Conservation (phyloP, 2,113 vertebrate genomes). For the Rhinolophus ferrumequinum region DNA sequence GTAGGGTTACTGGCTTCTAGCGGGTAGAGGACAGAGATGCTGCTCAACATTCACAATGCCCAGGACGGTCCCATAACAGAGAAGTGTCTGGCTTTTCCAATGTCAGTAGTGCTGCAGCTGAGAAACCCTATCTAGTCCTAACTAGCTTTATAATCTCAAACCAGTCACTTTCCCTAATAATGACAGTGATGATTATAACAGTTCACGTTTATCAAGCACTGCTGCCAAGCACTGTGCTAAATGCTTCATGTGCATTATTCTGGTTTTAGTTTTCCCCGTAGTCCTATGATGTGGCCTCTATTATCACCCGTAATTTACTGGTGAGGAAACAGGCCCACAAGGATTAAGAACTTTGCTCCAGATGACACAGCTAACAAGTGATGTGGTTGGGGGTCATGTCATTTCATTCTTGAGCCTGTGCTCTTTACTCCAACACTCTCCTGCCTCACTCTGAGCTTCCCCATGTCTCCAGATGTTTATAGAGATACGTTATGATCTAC, state of each 20-base stretch:
- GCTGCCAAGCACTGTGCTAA: not conserved
- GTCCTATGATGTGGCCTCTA: not conserved
- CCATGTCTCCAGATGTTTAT: not conserved
- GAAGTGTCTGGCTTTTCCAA: not conserved
- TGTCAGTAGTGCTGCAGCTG: not conserved
- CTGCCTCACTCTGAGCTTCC: not conserved
- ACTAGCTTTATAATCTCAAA: not conserved
- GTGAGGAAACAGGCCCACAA: not conserved
- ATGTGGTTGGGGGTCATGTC: not conserved
- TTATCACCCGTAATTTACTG: not conserved
- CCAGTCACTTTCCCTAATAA: not conserved
- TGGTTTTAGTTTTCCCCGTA: not conserved
- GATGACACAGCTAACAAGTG: not conserved
- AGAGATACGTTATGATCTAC: not conserved
- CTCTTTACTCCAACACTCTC: not conserved
- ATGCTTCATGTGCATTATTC: not conserved
- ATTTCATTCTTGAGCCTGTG: not conserved
- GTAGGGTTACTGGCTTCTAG: not conserved
- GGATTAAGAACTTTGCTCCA: not conserved
- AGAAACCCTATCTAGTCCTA: not conserved
- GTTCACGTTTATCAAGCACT: not conserved
- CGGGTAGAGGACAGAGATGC: not conserved
- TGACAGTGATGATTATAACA: not conserved
- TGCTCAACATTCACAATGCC: not conserved
- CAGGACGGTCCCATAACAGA: not conserved